Evolutionary conservation across 2,113 vertebrate genomes (phyloP), one percentile per base, ranked within the genome.

Genomic region (Mustela nigripes): DNA sequence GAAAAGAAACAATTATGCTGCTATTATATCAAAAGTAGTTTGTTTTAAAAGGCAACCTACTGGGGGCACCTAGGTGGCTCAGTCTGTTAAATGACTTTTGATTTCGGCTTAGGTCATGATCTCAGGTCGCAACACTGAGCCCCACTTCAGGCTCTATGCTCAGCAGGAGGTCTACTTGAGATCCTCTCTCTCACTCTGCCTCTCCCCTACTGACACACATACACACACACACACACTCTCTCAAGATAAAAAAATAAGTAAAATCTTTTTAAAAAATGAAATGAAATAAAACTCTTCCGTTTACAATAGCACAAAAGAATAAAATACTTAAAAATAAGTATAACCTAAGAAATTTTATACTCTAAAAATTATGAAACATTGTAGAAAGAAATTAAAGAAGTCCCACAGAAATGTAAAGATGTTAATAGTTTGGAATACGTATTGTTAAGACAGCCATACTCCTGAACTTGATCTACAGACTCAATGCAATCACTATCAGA

Each of bases 381-480:
- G 42, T 81, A 56, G 74, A 74, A 87, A 96, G 39, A 91, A 88
- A 67, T 48, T 48, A 73, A 91, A 84, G 50, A 71, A 53, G 33
- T 62, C 45, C 45, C 48, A 87, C 24, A 74, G 19, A 91, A 91
- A 63, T 63, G 48, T 56, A 65, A 69, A 62, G 9, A 28, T 45
- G 42, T 82, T 82, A 81, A 76, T 82, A 62, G 53, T 78, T 58
- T 86, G 53, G n/a, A 80, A 48, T 74, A 87, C 36, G 65, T 24
- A 86, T 8, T 92, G 28, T 71, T 74, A 96, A 67, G 11, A 67
- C 39, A 18, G 50, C 31, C 74, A 31, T 67, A 15, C 42, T 87
- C 45, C 31, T 33, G 50, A 81, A 94, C 48, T 26, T 67, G 31
- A 33, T 63, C 63, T 73, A 53, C 16, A 80, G 11, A 28, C 26